Conservation (phyloP, 2,797 vertebrate genomes). For the Smutsia gigantea region DNA sequence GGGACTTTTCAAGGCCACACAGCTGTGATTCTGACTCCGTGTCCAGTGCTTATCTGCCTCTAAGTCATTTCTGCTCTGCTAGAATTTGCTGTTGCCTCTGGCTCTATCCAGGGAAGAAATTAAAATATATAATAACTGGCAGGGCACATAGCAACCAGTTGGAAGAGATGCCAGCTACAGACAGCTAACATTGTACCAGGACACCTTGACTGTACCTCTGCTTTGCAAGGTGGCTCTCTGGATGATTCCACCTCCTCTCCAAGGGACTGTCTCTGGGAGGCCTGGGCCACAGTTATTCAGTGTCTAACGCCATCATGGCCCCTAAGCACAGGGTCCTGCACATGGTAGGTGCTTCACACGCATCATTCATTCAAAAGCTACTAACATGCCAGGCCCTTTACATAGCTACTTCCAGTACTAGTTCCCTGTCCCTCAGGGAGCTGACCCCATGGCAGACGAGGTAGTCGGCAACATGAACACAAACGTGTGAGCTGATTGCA, state of each 20-base stretch:
- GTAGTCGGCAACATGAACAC: accelerated
- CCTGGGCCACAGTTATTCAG: not conserved
- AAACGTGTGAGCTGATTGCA: not conserved
- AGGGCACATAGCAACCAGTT: too few species aligned
- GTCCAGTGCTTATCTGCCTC: not conserved
- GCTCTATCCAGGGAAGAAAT: not conserved
- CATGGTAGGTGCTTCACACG: not conserved
- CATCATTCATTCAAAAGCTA: not conserved
- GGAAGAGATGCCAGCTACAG: not conserved
- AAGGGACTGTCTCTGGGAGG: not conserved
- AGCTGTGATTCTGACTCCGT: not conserved
- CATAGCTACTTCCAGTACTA: not conserved
- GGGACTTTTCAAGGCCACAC: not conserved
- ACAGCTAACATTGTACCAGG: not conserved
- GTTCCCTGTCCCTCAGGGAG: not conserved
- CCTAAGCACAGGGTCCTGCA: not conserved
- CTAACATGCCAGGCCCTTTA: too few species aligned
- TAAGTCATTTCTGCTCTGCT: not conserved
- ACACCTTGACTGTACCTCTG: accelerated
- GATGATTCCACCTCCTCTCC: not conserved
- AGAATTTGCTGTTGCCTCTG: not conserved
- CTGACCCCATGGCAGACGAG: not conserved
- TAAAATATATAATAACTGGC: not conserved
- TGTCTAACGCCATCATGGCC: not conserved
- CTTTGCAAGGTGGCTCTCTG: not conserved